Evolutionary conservation across 2,797 vertebrate genomes (phyloP), one percentile per base, ranked within the genome.

Genomic region (Eupleurogrammus muticus): DNA sequence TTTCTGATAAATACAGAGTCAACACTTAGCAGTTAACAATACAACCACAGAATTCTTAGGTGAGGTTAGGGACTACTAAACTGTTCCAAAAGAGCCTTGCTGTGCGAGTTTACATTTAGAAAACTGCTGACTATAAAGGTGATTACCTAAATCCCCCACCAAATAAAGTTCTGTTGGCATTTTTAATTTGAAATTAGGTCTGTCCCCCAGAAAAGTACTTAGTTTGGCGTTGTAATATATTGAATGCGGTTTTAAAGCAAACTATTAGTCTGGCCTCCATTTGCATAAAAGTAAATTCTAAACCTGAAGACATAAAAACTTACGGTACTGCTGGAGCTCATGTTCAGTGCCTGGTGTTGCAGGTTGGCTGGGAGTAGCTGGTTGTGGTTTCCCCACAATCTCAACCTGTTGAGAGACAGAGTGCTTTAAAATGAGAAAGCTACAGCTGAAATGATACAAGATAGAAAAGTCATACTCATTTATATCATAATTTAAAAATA

Each of bases 271-370:
- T 9, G 24, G n/a, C 32, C 17, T 11, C 3, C 23, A 23, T 52
- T 46, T 59, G 44, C 10, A 13, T 23, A 40, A 11, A 59, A 58
- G 40, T 36, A 38, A 12, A 48, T 12, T 65, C 19, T 28, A 4
- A 53, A 36, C 1, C 1, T 32, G 4, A 9, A 58, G 16, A 65
- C 21, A 69, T 0, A 21, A 54, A 57, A 47, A 8, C 94, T 94
- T 85, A 95, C 95, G 94, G 40, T 95, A 95, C 65, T 94, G 91
- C 69, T 92, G 91, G 20, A 90, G 92, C 79, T 95, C 94, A 2
- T 91, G 86, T 12, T 89, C 84, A 9, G 94, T 94, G 70, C 94
- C 94, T 2, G 94, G 92, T 19, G 90, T 93, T 1, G 94, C 90
- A 5, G 91, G 93, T 65, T 93, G 93, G 63, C 72, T 90, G 9